These are phyloP conservation scores for Mus caroli DNA, from an alignment of 2,797 vertebrate genomes.

Conservation along the genomic window DNA sequence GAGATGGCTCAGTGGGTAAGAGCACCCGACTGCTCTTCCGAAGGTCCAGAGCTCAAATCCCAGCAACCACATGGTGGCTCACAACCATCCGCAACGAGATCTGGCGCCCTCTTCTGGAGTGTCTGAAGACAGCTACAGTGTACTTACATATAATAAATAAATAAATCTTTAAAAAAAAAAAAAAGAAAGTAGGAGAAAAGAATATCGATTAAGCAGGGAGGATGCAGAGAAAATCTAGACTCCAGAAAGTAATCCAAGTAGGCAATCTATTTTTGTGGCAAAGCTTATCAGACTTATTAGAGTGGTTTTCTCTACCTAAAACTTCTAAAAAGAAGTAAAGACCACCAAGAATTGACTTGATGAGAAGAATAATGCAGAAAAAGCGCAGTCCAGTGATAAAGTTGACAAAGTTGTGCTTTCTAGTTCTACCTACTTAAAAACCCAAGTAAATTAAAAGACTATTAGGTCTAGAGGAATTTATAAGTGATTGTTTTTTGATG, in stretches of 20 bases:
- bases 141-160: no score
- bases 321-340: background rate
- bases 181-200: background rate
- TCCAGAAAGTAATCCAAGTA: background rate
- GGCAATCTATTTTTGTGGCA: background rate
- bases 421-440: background rate
- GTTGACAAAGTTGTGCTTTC: background rate
- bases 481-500: background rate
- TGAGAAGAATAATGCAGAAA: background rate
- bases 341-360: background rate
- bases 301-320: background rate
- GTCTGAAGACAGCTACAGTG: no score
- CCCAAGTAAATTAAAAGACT: background rate
- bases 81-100: no score
- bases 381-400: background rate
- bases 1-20: no score
- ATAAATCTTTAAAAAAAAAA: no score
- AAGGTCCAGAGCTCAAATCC: no score
- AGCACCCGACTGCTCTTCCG: no score
- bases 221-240: background rate
- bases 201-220: background rate
- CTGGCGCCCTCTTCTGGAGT: no score
- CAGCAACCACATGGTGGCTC: no score
- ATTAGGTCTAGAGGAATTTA: background rate
- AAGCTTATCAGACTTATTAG: background rate